Conservation (phyloP, 2,113 vertebrate species). For the Brachyistius frenatus region DNA sequence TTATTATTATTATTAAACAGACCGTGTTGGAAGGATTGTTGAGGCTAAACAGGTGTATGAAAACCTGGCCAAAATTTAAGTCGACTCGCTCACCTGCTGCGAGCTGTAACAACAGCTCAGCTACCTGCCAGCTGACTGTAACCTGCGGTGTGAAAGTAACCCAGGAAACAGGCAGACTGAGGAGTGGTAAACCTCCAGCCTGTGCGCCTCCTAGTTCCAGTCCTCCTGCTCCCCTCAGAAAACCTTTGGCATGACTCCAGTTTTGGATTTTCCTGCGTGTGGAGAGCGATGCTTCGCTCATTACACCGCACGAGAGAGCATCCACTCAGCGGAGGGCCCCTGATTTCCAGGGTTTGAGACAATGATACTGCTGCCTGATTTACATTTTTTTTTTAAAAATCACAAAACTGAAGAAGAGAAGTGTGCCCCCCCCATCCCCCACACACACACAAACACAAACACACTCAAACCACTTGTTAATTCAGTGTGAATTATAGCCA, state of each 20-base stretch:
- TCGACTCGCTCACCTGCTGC: neutral
- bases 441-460: slow-evolving; percentile 10
- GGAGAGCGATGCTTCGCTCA: slow-evolving; percentile 27
- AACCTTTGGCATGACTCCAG: slow-evolving; percentile 30
- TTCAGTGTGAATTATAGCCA: slow-evolving; percentile 67
- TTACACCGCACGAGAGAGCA: slow-evolving; percentile 15
- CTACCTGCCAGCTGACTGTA: neutral
- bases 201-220: slow-evolving; percentile 20
- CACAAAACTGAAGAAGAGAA: slow-evolving; percentile 8
- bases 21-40: neutral
- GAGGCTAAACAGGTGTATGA: neutral
- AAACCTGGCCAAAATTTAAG: neutral
- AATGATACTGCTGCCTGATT: slow-evolving; percentile 25
- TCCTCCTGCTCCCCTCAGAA: slow-evolving; percentile 13
- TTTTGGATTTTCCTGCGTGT: slow-evolving; percentile 35
- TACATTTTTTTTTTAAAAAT: neutral
- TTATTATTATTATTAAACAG: slow-evolving; percentile 36
- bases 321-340: slow-evolving; percentile 34
- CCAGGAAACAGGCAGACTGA: slow-evolving; percentile 22
- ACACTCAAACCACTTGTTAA: neutral
- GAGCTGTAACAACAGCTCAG: neutral
- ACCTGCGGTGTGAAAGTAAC: slow-evolving; percentile 12
- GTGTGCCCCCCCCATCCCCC: neutral
- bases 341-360: slow-evolving; percentile 26
- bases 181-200: slow-evolving; percentile 35